Percentiles rank a stretch among this genome's conserved stretches.
These are phyloP conservation scores for Drosophila bocki DNA, from an alignment of 1,140 invertebrate genomes.

Conservation along the genomic window DNA sequence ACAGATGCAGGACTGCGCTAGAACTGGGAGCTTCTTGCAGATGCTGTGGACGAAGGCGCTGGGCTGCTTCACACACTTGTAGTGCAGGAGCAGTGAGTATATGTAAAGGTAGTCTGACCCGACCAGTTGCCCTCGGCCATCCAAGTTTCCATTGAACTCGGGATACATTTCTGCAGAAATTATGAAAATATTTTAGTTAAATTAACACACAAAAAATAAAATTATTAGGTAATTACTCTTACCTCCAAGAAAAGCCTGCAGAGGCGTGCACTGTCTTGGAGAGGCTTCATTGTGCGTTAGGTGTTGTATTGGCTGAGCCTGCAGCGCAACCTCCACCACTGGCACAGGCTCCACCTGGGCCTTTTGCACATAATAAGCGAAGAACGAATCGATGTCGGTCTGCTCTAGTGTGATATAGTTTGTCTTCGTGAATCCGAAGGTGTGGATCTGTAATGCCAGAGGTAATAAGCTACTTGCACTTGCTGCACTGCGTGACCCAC, in stretches of 20 bases:
- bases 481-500: not conserved
- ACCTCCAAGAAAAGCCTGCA: conserved; percentile 38
- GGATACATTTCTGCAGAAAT: conserved; percentile 60
- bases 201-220: no score
- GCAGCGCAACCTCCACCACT: conserved; percentile 17
- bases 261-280: not conserved
- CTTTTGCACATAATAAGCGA: conserved; percentile 40
- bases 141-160: conserved; percentile 47
- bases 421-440: conserved; percentile 14
- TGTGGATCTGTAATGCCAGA: conserved; percentile 38
- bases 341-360: conserved; percentile 5
- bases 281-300: not conserved
- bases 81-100: conserved; percentile 76
- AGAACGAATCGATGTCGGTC: conserved; percentile 71
- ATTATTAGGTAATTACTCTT: not conserved
- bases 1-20: conserved; percentile 56
- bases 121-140: conserved; percentile 34
- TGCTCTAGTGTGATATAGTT: conserved; percentile 52
- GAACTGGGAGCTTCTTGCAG: conserved; percentile 58
- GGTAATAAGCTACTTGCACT: not conserved
- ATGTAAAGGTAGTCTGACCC: conserved; percentile 61
- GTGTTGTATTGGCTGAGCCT: conserved; percentile 10
- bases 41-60: conserved; percentile 64
- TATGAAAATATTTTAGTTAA: no score
- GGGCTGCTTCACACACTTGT: conserved; percentile 67